Evolutionary conservation across 2,797 vertebrate genomes (phyloP), one percentile per base, ranked within the genome.

Genomic region (Schizothorax lantsangensis): DNA sequence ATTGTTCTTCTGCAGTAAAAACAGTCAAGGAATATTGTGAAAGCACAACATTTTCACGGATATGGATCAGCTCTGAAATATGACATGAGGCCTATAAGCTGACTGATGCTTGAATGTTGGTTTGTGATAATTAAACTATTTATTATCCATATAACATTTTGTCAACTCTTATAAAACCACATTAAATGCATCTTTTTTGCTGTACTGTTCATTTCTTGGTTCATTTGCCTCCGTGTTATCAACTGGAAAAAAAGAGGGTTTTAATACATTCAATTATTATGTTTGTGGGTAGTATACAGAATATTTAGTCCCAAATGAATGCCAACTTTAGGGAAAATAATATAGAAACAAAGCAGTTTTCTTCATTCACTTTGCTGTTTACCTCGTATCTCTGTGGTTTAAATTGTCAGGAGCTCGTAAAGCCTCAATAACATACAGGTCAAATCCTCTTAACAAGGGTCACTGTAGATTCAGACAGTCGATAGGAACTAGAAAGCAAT

Each of bases 361-460:
- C 14, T 40, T 52, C 30, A 54, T 69, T 40, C 12, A 40, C 23
- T n/a, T 54, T 69, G 40, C 43, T 43, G 26, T 80, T 45, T 52
- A 52, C 23, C 45, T 52, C 8, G n/a, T 38, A 54, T 84, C 47
- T 40, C 47, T 40, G 14, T 36, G 64, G 64, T 69, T 81, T 33
- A 81, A 64, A 30, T 68, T 7, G 40, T 77, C 38, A 14, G 36
- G 62, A 74, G 62, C 43, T 45, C 8, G 12, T 75, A 66, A 47
- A 7, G 40, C 12, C 45, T 66, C 17, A 52, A 11, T 21, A 84
- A 40, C 64, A 54, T 33, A 78, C 6, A 71, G 59, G 64, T 38
- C 38, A 71, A 66, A 84, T 88, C 83, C 59, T 88, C 77, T 75
- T 88, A 74, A 43, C 26, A 49, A 78, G 75, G 71, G 33, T 74